A percentile compares a stretch with the other conserved stretches of the same genome.
Conservation (phyloP, 2,888 invertebrate genomes). For the Bembecia ichneumoniformis region DNA sequence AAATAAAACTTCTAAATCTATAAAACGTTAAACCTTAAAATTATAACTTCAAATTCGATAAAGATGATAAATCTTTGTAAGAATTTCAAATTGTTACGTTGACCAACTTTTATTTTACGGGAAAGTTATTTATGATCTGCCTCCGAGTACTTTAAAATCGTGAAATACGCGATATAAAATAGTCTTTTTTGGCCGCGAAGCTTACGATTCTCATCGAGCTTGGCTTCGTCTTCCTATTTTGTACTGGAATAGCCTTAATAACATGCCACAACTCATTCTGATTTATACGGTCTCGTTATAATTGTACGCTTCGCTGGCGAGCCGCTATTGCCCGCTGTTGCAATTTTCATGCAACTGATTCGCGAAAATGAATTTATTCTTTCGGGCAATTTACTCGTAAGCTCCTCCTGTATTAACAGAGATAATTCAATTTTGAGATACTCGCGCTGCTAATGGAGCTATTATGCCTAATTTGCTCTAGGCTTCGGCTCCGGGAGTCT, state of each 20-base stretch:
- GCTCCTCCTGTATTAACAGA: slow-evolving; percentile 32
- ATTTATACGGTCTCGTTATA: slow-evolving; percentile 72
- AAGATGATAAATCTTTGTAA: too few relatives aligned
- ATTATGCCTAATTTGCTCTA: slow-evolving; percentile 26
- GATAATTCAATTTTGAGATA: slow-evolving; percentile 47
- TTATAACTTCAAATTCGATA: too few relatives aligned
- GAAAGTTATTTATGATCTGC: too few relatives aligned
- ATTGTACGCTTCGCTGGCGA: slow-evolving; percentile 66
- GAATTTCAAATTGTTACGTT: too few relatives aligned
- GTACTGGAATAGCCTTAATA: slow-evolving; percentile 65
- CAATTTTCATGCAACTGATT: slow-evolving; percentile 67
- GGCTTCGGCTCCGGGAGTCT: not conserved
- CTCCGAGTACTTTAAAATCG: not conserved
- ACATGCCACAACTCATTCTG: slow-evolving; percentile 71
- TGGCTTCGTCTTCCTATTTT: slow-evolving; percentile 54
- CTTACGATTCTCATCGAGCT: slow-evolving; percentile 49
- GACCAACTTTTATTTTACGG: too few relatives aligned
- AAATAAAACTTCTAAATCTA: too few relatives aligned
- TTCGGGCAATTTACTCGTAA: slow-evolving; percentile 53
- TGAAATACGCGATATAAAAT: not conserved
- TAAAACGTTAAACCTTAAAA: too few relatives aligned
- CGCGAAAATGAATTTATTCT: slow-evolving; percentile 61
- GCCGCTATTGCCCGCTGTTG: slow-evolving; percentile 59
- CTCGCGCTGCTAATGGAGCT: slow-evolving; percentile 37
- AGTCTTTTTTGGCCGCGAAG: slow-evolving; percentile 24